These are phyloP conservation scores for Adelognathus sp. DNA, from an alignment of 2,888 invertebrate species.

Conservation along the genomic window DNA sequence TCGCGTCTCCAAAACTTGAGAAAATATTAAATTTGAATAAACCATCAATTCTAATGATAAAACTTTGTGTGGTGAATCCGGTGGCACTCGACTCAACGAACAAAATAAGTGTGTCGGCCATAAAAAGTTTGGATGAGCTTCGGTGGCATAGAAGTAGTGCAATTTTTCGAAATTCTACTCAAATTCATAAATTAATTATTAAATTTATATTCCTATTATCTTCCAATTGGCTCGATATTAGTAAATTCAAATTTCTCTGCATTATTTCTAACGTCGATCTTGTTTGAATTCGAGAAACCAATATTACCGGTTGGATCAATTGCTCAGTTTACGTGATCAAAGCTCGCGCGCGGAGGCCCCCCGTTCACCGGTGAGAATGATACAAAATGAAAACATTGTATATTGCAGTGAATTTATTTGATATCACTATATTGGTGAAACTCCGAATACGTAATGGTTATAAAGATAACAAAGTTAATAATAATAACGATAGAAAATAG, in stretches of 20 bases:
- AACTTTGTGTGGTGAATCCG: neutral
- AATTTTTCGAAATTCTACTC: neutral
- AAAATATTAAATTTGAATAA: neutral
- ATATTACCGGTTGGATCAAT: neutral
- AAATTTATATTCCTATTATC: too few relatives aligned
- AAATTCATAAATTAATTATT: neutral
- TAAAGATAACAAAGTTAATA: constrained; percentile 20
- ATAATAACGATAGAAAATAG: constrained; percentile 47
- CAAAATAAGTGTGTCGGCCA: neutral
- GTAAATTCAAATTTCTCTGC: too few relatives aligned
- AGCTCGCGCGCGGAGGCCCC: neutral
- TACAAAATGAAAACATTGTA: neutral
- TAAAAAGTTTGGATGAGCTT: neutral
- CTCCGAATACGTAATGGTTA: constrained; percentile 44
- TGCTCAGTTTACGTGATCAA: neutral
- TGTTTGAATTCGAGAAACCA: neutral
- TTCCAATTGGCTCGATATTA: too few relatives aligned
- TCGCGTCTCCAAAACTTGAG: neutral
- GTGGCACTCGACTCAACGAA: neutral
- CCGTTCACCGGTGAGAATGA: neutral
- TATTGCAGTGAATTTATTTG: constrained; percentile 41
- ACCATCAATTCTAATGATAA: neutral
- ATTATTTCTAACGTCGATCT: too few relatives aligned
- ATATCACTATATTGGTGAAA: constrained; percentile 38
- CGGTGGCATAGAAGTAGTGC: neutral